Base-by-base conservation (phyloP, 2,888 invertebrate genomes). In the Steromphala cineraria region DNA sequence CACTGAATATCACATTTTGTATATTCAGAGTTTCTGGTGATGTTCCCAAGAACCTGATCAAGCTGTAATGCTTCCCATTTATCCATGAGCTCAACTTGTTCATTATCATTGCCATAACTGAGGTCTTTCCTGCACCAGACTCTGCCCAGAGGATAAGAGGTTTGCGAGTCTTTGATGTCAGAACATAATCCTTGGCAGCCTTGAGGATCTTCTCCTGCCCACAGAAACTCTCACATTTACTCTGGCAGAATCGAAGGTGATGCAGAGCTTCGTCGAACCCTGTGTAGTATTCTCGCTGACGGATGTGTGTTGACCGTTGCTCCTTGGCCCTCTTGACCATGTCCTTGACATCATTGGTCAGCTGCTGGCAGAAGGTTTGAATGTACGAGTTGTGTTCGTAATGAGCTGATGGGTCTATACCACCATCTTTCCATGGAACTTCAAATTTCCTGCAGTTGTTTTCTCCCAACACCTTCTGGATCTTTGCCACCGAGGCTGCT, bases 71-170 rank as follows among this genome's bases (percentile, higher is more conserved):
- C 46, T 80, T 76, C 10, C 81, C 80, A 8, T 84, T 86, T 2
- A 89, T 81, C 91, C 91, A 91, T 17, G 79, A 67, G 36, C 85
- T 81, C 67, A 90, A 79, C 55, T 71, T 86, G 19, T 88, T 88
- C 89, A 89, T 89, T 5, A 90, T 85, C 88, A 89, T 89, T 19
- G 91, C 91, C 89, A 91, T 88, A 5, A 91, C 81, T 0, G 91
- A 89, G 0, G 91, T 91, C 80, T 91, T 91, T 0, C 91, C 91
- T 8, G 86, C 86, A 2, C 90, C 92, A 15, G 92, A 92, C 7
- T 86, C 81, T 7, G 90, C 92, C 84, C 90, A 84, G 24, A 92
- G 86, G 1, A 90, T 84, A 13, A 90, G 80, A 7, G 91, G 91
- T 74, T 85, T 85, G 62, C 89, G 80, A 0, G 67, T 76, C 5